Base-by-base conservation (phyloP, 1,140 invertebrate species). In the Drosophila simulans region DNA sequence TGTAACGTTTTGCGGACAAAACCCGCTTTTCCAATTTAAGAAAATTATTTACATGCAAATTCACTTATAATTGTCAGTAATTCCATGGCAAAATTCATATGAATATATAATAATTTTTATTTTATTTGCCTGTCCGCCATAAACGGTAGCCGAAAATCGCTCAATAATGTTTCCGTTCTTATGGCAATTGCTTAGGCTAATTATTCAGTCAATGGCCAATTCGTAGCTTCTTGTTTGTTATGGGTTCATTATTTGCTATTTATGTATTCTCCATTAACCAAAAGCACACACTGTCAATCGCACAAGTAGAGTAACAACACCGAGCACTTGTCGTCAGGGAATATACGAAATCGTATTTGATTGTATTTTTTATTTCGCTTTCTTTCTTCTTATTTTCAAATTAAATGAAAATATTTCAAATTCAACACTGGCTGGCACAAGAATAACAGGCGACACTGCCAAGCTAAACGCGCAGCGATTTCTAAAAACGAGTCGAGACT, bases 321-420 rank as follows among this genome's bases (percentile, higher is more conserved):
- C 78, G 49, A 64, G 58, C 82, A 78, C 74, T 48, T 68, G 54
- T 88, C 79, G 52, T 69, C 71, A 68, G 40, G 31, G 59, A 69
- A 55, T 66, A 55, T 70, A 65, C 57, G 70, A 75, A 71, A 71
- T 64, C 53, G 46, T 60, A 35, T 58, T 43, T 20, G 17, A 56
- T 64, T 62, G 69, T 42, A 56, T 60, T 79, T 79, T 58, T 49
- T 66, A 58, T 40, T 70, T 62, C n/a, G 8, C 42, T 39, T 51
- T 37, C 57, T 37, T 34, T 45, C 40, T 12, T 13, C 4, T 39
- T 13, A 11, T 55, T 75, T 75, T 65, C 45, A 76, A 81, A 80
- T 59, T 49, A 80, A 74, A 64, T 34, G 34, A 58, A 65, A 70
- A 83, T 71, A 66, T 89, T 88, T 84, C 39, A 65, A 65, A 88